Percentiles rank a stretch among this genome's conserved stretches.
phyloP scores from a whole-genome alignment of 2,797 vertebrate genomes.

The Natrix natrix region DNA sequence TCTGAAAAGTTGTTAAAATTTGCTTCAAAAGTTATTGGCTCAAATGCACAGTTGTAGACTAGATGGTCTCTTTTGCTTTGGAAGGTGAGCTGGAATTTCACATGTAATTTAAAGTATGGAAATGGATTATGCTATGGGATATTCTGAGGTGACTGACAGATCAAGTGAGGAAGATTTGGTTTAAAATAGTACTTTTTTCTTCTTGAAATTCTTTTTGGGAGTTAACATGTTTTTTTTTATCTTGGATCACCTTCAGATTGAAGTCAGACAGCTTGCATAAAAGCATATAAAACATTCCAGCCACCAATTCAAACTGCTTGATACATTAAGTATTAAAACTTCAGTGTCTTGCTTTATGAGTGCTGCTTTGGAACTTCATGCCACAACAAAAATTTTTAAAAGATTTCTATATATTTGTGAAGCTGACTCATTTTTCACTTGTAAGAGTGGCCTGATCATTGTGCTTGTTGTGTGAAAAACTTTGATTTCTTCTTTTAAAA shows the following conservation, averaged over 20 bases:
- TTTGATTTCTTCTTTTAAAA: not conserved
- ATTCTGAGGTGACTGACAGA: not conserved
- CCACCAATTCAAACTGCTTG: not conserved
- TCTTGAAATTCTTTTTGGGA: not conserved
- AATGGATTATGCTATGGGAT: not conserved
- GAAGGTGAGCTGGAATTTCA: not conserved
- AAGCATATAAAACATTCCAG: not conserved
- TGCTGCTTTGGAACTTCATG: not conserved
- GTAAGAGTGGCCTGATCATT: not conserved
- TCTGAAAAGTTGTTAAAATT: not conserved
- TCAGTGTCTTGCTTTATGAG: not conserved
- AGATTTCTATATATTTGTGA: not conserved
- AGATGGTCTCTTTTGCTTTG: not conserved
- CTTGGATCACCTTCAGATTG: not conserved
- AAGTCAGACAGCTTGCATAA: not conserved
- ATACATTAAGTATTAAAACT: conserved; percentile 21
- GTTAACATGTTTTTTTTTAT: not conserved
- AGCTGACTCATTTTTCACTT: conserved; percentile 7
- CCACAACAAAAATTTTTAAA: not conserved
- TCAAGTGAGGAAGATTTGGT: not conserved
- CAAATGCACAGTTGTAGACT: not conserved
- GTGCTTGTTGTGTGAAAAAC: conserved; percentile 10
- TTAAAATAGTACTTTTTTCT: not conserved
- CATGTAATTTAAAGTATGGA: not conserved
- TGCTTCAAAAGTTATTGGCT: not conserved